Base-by-base conservation (phyloP, 1,140 invertebrate species). In the Microplitis demolitor region DNA sequence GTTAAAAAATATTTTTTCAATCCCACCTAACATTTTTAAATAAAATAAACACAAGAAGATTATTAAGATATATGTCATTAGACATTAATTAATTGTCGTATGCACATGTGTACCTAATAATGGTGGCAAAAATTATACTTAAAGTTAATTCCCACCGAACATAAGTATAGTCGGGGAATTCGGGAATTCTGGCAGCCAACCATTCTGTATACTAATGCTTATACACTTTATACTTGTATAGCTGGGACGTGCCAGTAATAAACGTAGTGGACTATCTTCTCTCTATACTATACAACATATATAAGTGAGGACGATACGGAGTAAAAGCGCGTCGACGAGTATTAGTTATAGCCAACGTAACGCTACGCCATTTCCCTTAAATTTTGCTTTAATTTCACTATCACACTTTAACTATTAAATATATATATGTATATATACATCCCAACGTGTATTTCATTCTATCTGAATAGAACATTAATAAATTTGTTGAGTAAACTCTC, bases 191-290 rank as follows among this genome's bases (percentile, higher is more conserved):
- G 74, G 74, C 74, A 72, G 51, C 63, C 54, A 54, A 68, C 53
- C 14, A 24, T 31, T 60, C 39, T 45, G 11, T 45, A 45, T 8
- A 45, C 39, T 45, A 11, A 45, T 45, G 39, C 39, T 45, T 45
- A 45, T 45, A 45, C 11, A 6, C 39, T 11, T 6, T 45, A 45
- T 45, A 45, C 5, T 45, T 35, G 60, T 64, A 66, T 72, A 66
- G 63, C 45, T 45, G 71, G 66, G 68, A 73, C 66, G 71, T 14
- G 74, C 74, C 74, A 76, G 74, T 73, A 76, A 76, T 76, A 76
- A 76, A 76, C 73, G 71, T 76, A 70, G 66, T 53, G 39, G 66
- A 68, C 74, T 50, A 63, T 45, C 66, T 68, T 45, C 69, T 64
- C 51, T 54, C 61, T 61, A 37, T 71, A 14, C 45, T n/a, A 61